Base-by-base conservation (phyloP, 2,797 vertebrate species). In the Malurus leucopterus region DNA sequence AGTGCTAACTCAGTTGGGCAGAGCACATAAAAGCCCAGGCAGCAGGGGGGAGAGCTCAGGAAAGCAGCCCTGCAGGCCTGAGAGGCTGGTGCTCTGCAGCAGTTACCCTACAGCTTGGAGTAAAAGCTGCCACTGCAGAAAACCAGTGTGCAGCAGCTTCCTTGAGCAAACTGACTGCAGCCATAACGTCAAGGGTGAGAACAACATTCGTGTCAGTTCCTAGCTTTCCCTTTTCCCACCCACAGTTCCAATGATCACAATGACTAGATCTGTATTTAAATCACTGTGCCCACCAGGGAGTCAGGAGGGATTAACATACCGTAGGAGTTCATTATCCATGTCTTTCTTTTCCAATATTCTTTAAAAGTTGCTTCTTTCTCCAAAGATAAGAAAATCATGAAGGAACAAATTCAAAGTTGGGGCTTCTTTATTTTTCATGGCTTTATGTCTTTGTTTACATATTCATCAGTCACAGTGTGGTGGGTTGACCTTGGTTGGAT, bases 71-170 rank as follows among this genome's bases (percentile, higher is more conserved):
- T 51, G 36, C n/a, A 40, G 53, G 55, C 20, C 18, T 15, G 13
- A 29, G 34, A 19, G 14, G 23, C 47, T 68, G 43, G 8, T 1
- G 21, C 23, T 50, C n/a, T 81, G 64, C 70, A 54, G 34, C 20
- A 27, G 38, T 13, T 27, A 8, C 72, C 0, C 0, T 29, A 26
- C 0, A 0, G 8, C 53, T 69, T 30, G 54, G 34, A 29, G 11
- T 41, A 27, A 77, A 68, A 16, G 80, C 8, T 32, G 41, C 2
- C 36, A 8, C 16, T 71, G 30, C 63, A 11, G 22, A 34, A 91
- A 19, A 59, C 6, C 27, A 7, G 11, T 4, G 20, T 63, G 22
- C 30, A 80, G 1, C n/a, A 21, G 29, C 29, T 71, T 59, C 58
- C 29, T 32, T 47, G 63, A 92, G 64, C 7, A 67, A 73, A 51